These are phyloP conservation scores for Adrianichthys oophorus DNA, from an alignment of 2,797 vertebrate genomes.

Conservation along the genomic window DNA sequence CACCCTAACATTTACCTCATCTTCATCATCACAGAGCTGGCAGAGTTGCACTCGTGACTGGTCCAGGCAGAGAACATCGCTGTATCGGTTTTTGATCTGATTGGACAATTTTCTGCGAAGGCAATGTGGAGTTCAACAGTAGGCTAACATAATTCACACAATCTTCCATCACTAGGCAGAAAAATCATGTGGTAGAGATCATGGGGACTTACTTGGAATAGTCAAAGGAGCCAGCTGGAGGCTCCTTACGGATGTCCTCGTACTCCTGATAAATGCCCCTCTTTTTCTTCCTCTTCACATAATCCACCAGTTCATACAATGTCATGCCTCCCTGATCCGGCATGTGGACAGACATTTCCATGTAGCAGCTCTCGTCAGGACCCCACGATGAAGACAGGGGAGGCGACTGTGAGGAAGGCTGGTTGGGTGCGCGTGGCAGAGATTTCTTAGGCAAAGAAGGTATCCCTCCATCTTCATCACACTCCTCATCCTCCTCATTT, in stretches of 20 bases:
- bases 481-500: slow-evolving; percentile 41
- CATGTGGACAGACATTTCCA: slow-evolving; percentile 78
- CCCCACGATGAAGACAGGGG: slow-evolving; percentile 64
- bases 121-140: slow-evolving; percentile 1
- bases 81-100: slow-evolving; percentile 87
- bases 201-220: slow-evolving; percentile 79
- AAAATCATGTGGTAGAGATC: neutral
- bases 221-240: slow-evolving; percentile 82
- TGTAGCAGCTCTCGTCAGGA: slow-evolving; percentile 53
- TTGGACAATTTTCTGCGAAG: slow-evolving; percentile 80
- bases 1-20: slow-evolving; percentile 68
- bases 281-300: slow-evolving; percentile 83
- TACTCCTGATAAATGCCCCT: slow-evolving; percentile 87
- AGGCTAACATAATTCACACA: neutral
- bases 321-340: slow-evolving; percentile 81
- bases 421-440: slow-evolving; percentile 72
- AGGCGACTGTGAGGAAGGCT: slow-evolving; percentile 57
- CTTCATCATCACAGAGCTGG: slow-evolving; percentile 77
- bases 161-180: neutral
- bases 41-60: slow-evolving; percentile 83
- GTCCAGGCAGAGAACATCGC: slow-evolving; percentile 86
- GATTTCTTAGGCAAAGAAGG: slow-evolving; percentile 85
- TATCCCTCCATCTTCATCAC: slow-evolving; percentile 59
- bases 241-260: slow-evolving; percentile 85
- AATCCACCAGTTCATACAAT: slow-evolving; percentile 78